Evolutionary conservation across 1,140 invertebrate species (phyloP).

Genomic region (Platorchestia sp.): DNA sequence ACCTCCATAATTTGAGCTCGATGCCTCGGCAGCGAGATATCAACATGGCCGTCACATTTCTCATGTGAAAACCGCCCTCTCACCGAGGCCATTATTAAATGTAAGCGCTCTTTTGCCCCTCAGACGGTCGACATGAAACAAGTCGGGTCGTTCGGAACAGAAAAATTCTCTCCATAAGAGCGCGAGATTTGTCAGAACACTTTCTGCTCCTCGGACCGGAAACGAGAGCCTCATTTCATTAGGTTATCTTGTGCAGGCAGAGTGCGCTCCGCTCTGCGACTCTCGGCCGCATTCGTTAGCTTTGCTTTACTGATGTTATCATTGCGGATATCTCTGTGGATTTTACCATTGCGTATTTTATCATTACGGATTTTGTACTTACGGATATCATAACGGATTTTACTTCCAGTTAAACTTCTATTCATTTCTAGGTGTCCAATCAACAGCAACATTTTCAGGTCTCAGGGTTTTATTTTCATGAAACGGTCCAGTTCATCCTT

Average conservation of each 20-base stretch:
- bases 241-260: not conserved
- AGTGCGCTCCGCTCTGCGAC: not conserved
- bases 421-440: not conserved
- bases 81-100: not conserved
- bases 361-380: no score
- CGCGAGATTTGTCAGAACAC: not conserved
- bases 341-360: no score
- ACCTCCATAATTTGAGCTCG: not conserved
- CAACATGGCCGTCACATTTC: not conserved
- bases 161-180: constrained; percentile 2
- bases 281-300: not conserved
- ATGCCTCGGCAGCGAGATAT: not conserved
- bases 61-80: not conserved
- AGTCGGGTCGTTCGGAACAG: not conserved
- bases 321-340: no score
- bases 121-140: not conserved
- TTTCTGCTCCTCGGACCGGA: not conserved
- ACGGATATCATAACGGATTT: not conserved
- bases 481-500: no score
- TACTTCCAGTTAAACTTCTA: not conserved
- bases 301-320: no score
- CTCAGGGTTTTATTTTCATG: not conserved
- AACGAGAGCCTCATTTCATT: not conserved
- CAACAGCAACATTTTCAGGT: not conserved
- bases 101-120: not conserved